phyloP scores from a whole-genome alignment of 2,797 vertebrate species.

The Muscicapa comitata region DNA sequence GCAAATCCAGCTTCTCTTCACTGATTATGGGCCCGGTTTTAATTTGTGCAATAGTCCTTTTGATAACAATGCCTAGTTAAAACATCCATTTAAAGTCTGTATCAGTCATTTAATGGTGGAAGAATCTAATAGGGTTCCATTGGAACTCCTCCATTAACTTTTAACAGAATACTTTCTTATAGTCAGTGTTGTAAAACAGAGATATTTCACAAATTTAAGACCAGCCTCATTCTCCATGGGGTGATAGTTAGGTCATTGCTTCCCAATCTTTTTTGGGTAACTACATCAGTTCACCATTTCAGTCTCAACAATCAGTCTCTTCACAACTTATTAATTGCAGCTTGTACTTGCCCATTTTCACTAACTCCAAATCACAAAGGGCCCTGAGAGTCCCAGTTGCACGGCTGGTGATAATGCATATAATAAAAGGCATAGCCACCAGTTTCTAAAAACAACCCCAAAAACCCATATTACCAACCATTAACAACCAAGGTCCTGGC shows the following conservation, averaged over 20 bases:
- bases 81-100: slow-evolving; percentile 75
- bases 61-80: slow-evolving; percentile 76
- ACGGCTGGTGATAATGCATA: not conserved
- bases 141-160: slow-evolving; percentile 76
- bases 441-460: not conserved
- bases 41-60: slow-evolving; percentile 76
- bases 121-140: slow-evolving; percentile 72
- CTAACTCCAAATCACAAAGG: not conserved
- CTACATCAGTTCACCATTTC: slow-evolving; percentile 15
- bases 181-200: slow-evolving; percentile 55
- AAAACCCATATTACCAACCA: not conserved
- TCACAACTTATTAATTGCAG: slow-evolving; percentile 59
- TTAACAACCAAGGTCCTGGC: not conserved
- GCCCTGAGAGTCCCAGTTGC: not conserved
- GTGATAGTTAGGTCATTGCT: slow-evolving; percentile 48
- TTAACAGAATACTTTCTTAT: slow-evolving; percentile 67
- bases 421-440: not conserved
- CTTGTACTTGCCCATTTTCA: not conserved
- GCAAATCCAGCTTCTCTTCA: slow-evolving; percentile 71
- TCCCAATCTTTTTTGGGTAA: slow-evolving; percentile 45
- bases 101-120: slow-evolving; percentile 71
- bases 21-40: slow-evolving; percentile 67
- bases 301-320: slow-evolving; percentile 36
- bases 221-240: slow-evolving; percentile 48
- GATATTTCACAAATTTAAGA: slow-evolving; percentile 49